phyloP scores from a whole-genome alignment of 2,888 invertebrate species.

The Druceiella hillmani region DNA sequence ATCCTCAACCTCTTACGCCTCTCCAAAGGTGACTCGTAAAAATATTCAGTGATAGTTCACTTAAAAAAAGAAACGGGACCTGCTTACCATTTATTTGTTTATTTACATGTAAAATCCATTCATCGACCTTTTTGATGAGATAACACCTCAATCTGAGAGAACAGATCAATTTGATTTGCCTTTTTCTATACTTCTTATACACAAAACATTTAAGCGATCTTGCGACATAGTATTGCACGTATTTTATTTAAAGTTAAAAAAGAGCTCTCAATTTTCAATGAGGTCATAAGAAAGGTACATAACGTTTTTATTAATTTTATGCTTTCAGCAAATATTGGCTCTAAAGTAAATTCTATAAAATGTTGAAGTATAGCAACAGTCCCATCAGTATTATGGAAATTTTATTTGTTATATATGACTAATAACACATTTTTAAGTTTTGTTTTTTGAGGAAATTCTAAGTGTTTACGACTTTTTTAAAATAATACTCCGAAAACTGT shows the following conservation, averaged over 20 bases:
- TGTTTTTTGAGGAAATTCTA: background rate
- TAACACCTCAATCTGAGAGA: background rate
- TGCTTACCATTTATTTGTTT: conserved; percentile 1
- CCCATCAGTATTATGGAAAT: conserved; percentile 1
- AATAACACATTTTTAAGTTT: conserved; percentile 1
- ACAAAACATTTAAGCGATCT: background rate
- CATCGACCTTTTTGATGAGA: background rate
- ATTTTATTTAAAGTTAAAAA: conserved; percentile 2
- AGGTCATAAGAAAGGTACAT: background rate
- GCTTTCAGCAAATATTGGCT: conserved; percentile 1
- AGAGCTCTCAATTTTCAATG: background rate
- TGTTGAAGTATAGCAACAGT: conserved; percentile 3
- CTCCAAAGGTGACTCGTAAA: no score
- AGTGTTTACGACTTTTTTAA: background rate
- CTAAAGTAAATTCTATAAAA: conserved; percentile 1
- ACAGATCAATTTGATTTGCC: no score
- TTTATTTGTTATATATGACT: conserved; percentile 1
- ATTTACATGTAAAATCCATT: conserved; percentile 2
- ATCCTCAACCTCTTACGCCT: no score
- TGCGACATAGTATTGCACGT: background rate
- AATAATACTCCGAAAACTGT: background rate
- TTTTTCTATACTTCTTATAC: background rate
- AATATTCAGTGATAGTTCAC: no score
- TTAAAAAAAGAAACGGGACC: no score
- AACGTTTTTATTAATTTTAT: background rate